Evolutionary conservation across 2,888 invertebrate genomes (phyloP).

Genomic region (Athetis lepigone): DNA sequence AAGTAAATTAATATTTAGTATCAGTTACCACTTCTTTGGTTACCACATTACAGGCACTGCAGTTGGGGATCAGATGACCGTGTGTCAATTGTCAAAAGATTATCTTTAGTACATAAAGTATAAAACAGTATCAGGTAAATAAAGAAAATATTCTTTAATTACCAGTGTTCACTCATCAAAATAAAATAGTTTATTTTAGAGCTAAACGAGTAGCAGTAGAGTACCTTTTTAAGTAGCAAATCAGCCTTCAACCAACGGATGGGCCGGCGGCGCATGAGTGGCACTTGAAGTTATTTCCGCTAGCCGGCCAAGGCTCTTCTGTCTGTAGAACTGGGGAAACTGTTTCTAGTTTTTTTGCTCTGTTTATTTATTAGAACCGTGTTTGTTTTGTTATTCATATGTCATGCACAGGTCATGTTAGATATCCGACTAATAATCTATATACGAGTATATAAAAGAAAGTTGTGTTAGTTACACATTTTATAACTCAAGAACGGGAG

Average conservation of each 20-base stretch:
- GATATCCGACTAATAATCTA: neutral
- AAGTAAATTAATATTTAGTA: too few species aligned
- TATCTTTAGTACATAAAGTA: too few species aligned
- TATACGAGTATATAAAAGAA: too few species aligned
- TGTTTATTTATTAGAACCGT: slow-evolving; percentile 12
- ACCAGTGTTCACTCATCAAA: neutral
- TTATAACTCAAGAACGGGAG: too few species aligned
- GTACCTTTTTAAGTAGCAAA: slow-evolving; percentile 35
- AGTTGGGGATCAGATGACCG: too few species aligned
- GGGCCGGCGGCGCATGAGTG: slow-evolving; percentile 57
- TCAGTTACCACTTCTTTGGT: too few species aligned
- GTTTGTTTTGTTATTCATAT: slow-evolving; percentile 28
- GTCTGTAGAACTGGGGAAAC: slow-evolving; percentile 28
- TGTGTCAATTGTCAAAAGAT: too few species aligned
- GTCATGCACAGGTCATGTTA: neutral
- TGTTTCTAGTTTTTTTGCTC: slow-evolving; percentile 31
- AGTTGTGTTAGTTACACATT: too few species aligned
- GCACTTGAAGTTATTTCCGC: slow-evolving; percentile 67
- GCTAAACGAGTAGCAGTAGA: slow-evolving; percentile 18
- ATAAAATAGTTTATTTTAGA: slow-evolving; percentile 5
- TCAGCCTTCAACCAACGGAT: slow-evolving; percentile 44
- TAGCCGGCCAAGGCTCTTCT: slow-evolving; percentile 63
- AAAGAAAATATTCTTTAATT: neutral
- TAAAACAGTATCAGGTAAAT: too few species aligned
- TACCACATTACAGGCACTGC: too few species aligned